Base-by-base conservation (phyloP, 2,888 invertebrate genomes). In the Campoplex capitator region DNA sequence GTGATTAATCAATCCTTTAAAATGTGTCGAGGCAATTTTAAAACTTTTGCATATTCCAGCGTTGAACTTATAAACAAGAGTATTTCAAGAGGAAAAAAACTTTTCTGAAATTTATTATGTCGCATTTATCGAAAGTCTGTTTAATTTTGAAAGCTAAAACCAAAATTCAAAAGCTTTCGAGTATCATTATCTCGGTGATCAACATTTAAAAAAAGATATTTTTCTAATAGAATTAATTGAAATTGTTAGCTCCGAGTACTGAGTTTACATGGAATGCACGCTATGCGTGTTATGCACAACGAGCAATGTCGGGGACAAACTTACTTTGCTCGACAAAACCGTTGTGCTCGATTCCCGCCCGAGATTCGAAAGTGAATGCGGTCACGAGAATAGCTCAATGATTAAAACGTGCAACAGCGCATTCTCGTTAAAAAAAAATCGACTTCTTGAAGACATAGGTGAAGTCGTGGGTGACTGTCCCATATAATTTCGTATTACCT, bases 341-440 rank as follows among this genome's bases (percentile, higher is more conserved):
- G 80, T 62, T 78, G 73, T 51, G 79, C 83, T 83, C 76, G 54
- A 86, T 80, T 76, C 76, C 58, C 56, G 78, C 54, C 56, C 76
- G 80, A n/a, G 71, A 83, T 86, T 86, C 86, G 86, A 83, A 86
- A 86, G 83, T 86, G 80, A 86, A 83, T 80, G 86, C 83, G 80
- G 71, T 65, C 76, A 76, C 76, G 76, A 62, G 65, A 76, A 68
- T 51, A 51, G 67, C 54, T 48, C 77, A 28, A 51, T 54, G 65
- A 32, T 51, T 32, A 16, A 54, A 48, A 45, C 56, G 45, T 56
- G 54, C 75, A 67, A 54, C 56, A 48, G 48, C 48, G n/a, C 54
- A 54, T 54, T 67, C 77, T 56, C 82, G 74, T 56, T 42, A 75
- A 56, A 23, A 23, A 23, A 67, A 68, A 56, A 45, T 42, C 32